A percentile compares a stretch with the other conserved stretches of the same genome.
Evolutionary conservation across 2,888 invertebrate species (phyloP).

Genomic region (Thera obeliscata): DNA sequence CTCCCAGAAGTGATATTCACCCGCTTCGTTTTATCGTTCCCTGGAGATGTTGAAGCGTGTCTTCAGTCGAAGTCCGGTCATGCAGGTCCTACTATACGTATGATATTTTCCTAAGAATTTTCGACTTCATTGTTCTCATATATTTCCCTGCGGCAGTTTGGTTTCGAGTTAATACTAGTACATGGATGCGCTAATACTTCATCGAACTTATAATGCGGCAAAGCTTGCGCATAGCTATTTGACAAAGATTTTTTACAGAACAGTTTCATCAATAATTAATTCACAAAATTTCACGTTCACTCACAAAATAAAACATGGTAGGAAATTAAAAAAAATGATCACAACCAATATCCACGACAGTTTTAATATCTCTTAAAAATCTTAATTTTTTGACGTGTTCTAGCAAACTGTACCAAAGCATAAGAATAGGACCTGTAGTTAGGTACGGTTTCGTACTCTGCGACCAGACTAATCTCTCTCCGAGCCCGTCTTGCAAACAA

Average conservation of each 20-base stretch:
- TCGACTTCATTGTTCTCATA: neutral
- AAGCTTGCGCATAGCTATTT: neutral
- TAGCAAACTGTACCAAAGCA: neutral
- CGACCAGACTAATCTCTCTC: slow-evolving; percentile 53
- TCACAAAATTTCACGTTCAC: no score
- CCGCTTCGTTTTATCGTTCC: slow-evolving; percentile 60
- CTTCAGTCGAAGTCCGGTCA: slow-evolving; percentile 58
- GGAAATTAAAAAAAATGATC: no score
- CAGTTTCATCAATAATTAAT: no score
- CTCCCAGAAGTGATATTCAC: slow-evolving; percentile 28
- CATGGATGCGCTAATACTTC: neutral
- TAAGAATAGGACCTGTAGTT: slow-evolving; percentile 43
- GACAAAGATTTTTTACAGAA: neutral
- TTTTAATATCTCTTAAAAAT: no score
- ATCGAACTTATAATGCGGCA: neutral
- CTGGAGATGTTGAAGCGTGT: slow-evolving; percentile 60
- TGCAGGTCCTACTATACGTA: slow-evolving; percentile 40
- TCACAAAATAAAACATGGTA: no score
- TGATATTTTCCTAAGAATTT: slow-evolving; percentile 5
- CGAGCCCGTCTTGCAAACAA: slow-evolving; percentile 27
- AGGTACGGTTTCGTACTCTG: slow-evolving; percentile 61
- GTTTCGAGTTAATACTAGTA: neutral
- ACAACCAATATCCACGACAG: no score
- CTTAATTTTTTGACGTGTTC: neutral
- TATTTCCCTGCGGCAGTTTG: neutral